Conservation (phyloP, 2,113 vertebrate genomes). For the Melanotaenia duboulayi region DNA sequence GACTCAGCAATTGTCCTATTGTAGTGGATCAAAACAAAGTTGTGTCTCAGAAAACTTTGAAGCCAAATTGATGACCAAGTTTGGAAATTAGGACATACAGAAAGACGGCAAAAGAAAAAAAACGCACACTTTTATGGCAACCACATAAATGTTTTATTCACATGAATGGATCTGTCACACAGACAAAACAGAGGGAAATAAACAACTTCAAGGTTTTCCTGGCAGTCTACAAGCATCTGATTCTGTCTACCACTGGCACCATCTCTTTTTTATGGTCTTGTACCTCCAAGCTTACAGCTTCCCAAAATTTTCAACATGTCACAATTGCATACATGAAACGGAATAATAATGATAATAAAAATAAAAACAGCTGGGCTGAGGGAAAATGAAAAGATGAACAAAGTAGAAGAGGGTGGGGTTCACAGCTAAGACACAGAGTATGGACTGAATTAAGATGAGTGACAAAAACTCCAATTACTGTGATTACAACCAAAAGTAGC, state of each 20-base stretch:
- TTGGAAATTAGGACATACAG: conserved; percentile 26
- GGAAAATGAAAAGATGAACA: conserved; percentile 53
- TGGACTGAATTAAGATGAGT: conserved; percentile 24
- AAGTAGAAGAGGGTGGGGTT: conserved; percentile 31
- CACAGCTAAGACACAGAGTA: conserved; percentile 20
- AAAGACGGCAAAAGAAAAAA: conserved; percentile 51
- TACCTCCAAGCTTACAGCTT: conserved; percentile 55
- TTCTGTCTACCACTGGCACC: conserved; percentile 53
- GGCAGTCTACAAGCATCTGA: conserved; percentile 59
- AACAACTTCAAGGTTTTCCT: conserved; percentile 59
- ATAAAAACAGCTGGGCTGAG: conserved; percentile 49
- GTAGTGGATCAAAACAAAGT: conserved; percentile 33
- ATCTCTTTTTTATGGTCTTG: conserved; percentile 54
- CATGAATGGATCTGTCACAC: conserved; percentile 70
- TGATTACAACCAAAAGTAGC: conserved; percentile 39
- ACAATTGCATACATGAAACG: conserved; percentile 68
- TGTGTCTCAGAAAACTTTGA: conserved; percentile 35
- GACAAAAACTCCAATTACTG: conserved; percentile 31
- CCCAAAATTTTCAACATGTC: conserved; percentile 44
- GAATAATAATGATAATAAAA: conserved; percentile 18
- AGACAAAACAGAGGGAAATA: conserved; percentile 59
- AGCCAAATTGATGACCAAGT: conserved; percentile 43
- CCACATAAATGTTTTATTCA: conserved; percentile 79
- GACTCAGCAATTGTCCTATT: conserved; percentile 35
- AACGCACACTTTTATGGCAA: conserved; percentile 51